These are phyloP conservation scores for Choloepus didactylus DNA, from an alignment of 2,797 vertebrate genomes.

Conservation along the genomic window DNA sequence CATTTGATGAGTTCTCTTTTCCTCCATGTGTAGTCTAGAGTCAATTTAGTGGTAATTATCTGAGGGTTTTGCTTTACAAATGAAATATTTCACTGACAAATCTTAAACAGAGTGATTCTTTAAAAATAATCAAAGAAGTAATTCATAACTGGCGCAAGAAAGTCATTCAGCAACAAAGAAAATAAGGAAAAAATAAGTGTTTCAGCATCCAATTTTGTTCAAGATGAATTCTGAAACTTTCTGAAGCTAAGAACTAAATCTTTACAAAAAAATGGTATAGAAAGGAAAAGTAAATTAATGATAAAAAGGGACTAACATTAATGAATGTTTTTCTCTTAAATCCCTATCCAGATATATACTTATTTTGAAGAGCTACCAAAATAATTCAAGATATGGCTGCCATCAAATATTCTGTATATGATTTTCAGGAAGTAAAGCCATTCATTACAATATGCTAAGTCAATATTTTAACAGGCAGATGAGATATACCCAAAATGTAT, in stretches of 20 bases:
- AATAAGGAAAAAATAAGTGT: neutral
- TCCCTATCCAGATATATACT: neutral
- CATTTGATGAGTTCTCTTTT: neutral
- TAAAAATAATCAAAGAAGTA: neutral
- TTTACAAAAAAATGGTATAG: conserved; percentile 2
- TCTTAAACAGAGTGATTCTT: neutral
- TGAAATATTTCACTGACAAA: neutral
- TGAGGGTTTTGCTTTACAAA: neutral
- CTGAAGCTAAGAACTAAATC: neutral
- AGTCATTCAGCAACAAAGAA: neutral
- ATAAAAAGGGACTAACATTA: neutral
- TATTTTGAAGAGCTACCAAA: conserved; percentile 22
- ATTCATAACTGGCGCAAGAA: neutral
- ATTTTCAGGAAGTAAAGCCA: conserved; percentile 31
- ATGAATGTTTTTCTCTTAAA: conserved; percentile 28
- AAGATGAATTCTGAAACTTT: conserved; percentile 18
- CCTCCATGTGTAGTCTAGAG: neutral
- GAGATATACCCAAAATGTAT: neutral
- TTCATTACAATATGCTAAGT: neutral
- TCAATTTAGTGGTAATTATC: neutral
- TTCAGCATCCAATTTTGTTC: neutral
- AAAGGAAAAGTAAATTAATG: neutral
- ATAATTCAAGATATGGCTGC: neutral
- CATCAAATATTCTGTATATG: neutral
- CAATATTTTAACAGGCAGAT: conserved; percentile 33